Base-by-base conservation (phyloP, 2,113 vertebrate species). In the Antennarius striatus region DNA sequence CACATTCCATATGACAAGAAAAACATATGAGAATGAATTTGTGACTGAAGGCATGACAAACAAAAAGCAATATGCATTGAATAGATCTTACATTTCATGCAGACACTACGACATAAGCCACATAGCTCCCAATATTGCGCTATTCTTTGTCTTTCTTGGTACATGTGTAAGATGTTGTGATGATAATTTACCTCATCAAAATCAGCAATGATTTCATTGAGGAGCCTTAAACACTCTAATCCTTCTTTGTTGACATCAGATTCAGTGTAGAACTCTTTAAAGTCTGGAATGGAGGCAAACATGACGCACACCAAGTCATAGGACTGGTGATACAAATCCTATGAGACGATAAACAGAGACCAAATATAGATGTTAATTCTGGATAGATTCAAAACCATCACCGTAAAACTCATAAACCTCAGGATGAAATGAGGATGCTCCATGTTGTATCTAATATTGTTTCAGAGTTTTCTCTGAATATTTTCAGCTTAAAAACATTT, bases 171-270 rank as follows among this genome's bases (percentile, higher is more conserved):
- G 8, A 42, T 68, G 16, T 2, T 53, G 13, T 32, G 13, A 29
- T 17, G 10, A 12, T 10, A 62, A 86, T 91, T 85, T 92, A 99
- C 97, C 88, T 99, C 97, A 73, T 99, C 97, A 68, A 99, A 99
- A 89, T 99, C 97, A 1, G 97, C 96, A 48, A 98, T 97, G 87
- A 98, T 98, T 90, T 98, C 96, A 10, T 98, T 98, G 73, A 98
- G 92, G 43, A 99, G 95, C 77, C 97, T 90, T 53, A 99, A 95
- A 81, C 97, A 99, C 84, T 99, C 97, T 66, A 99, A 83, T 17
- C 97, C 97, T 80, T 99, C 97, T 85, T 99, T 98, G 92, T 98
- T 99, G 74, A 98, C 97, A 16, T 99, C 97, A 4, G 97, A 99
- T 75, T 99, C 97, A 0, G 96, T 98, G 88, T 99, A 99, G 86